Evolutionary conservation across 2,888 invertebrate genomes (phyloP).

Genomic region (Anodontia alba): DNA sequence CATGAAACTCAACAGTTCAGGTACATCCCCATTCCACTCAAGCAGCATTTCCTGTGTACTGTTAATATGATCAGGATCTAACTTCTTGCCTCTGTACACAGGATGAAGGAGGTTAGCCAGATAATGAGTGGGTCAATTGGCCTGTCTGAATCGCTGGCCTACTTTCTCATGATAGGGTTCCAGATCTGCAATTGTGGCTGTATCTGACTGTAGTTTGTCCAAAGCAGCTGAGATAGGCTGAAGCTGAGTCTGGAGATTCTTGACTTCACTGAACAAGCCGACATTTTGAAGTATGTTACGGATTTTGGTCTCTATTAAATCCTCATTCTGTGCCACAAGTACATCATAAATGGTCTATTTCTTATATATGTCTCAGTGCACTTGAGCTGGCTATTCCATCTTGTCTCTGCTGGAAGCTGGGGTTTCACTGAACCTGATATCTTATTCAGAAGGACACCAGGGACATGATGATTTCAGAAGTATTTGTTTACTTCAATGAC

Average conservation of each 20-base stretch:
- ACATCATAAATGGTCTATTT: slow-evolving; percentile 27
- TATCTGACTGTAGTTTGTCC: slow-evolving; percentile 28
- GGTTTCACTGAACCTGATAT: slow-evolving; percentile 33
- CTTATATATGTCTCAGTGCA: slow-evolving; percentile 30
- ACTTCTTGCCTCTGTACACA: slow-evolving; percentile 39
- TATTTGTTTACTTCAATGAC: slow-evolving; percentile 43
- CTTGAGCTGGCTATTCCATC: slow-evolving; percentile 44
- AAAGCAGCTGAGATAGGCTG: slow-evolving; percentile 28
- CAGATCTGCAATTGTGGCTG: slow-evolving; percentile 39
- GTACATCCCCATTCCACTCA: slow-evolving; percentile 20
- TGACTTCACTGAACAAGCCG: slow-evolving; percentile 43
- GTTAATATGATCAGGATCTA: slow-evolving; percentile 26
- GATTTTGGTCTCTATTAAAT: slow-evolving; percentile 30
- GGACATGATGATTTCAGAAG: slow-evolving; percentile 43
- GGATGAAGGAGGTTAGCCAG: slow-evolving; percentile 50
- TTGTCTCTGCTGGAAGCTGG: slow-evolving; percentile 32
- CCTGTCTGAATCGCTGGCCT: slow-evolving; percentile 31
- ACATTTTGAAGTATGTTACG: slow-evolving; percentile 45
- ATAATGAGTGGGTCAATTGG: slow-evolving; percentile 39
- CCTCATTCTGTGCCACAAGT: slow-evolving; percentile 42
- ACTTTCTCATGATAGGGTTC: slow-evolving; percentile 15
- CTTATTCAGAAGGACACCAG: slow-evolving; percentile 29
- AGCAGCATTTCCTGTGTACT: slow-evolving; percentile 35
- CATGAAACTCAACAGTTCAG: slow-evolving; percentile 37
- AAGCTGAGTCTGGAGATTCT: slow-evolving; percentile 33